These are phyloP conservation scores for Carettochelys insculpta DNA, from an alignment of 2,113 vertebrate genomes.

Conservation along the genomic window DNA sequence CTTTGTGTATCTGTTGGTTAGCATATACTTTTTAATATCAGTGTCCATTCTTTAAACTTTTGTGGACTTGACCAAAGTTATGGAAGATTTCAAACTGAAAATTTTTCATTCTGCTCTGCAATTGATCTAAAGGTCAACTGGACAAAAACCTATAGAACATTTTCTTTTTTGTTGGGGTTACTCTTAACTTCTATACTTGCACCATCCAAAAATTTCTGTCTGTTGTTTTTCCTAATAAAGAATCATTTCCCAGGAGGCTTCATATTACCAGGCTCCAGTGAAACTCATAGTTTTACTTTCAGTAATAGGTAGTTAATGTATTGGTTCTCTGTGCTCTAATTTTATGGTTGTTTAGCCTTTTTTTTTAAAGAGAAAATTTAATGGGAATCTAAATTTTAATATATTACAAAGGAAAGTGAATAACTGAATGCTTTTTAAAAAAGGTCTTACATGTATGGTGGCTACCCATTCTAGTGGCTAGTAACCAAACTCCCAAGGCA, in stretches of 20 bases:
- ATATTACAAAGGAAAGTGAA: background rate
- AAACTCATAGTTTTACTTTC: background rate
- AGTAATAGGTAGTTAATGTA: background rate
- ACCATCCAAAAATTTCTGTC: background rate
- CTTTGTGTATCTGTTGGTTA: slow-evolving; percentile 57
- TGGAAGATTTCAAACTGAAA: slow-evolving; percentile 32
- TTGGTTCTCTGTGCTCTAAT: background rate
- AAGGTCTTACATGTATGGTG: background rate
- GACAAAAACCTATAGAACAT: slow-evolving; percentile 45
- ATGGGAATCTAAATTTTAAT: background rate
- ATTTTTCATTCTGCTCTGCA: slow-evolving; percentile 48
- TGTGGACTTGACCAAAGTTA: slow-evolving; percentile 52
- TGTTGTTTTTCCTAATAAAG: background rate
- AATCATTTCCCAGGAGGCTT: background rate
- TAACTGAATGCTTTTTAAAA: too few species aligned
- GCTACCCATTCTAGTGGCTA: too few species aligned
- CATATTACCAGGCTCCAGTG: background rate
- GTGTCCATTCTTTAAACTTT: slow-evolving; percentile 76
- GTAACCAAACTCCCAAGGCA: too few species aligned
- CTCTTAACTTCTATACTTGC: background rate
- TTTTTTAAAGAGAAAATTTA: background rate
- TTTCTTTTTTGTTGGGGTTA: background rate
- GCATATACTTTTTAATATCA: slow-evolving; percentile 60
- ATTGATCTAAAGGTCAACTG: slow-evolving; percentile 69
- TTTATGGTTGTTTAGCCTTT: background rate